Base-by-base conservation (phyloP, 2,797 vertebrate genomes). In the Trachurus trachurus region DNA sequence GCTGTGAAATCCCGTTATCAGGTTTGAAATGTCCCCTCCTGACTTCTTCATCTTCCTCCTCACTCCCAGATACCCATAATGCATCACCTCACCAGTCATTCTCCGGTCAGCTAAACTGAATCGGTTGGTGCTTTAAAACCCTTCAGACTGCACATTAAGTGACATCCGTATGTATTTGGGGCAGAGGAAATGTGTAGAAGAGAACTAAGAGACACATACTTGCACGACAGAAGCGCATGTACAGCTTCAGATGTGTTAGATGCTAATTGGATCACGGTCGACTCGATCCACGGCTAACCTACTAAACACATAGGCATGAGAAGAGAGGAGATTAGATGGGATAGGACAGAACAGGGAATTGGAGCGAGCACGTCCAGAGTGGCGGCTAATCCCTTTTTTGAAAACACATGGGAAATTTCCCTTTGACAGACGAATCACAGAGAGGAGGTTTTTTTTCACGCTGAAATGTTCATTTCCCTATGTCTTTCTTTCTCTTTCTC, bases 241-340 rank as follows among this genome's bases (percentile, higher is more conserved):
- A 53, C 42, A 50, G 17, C 44, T 66, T 92, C 89, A 86, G 88
- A 78, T 81, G 85, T 78, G 74, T 83, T 70, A 31, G 84, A 76
- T 78, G 72, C 81, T 93, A 93, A 94, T 93, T 91, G 91, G 73
- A 94, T 94, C 85, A 83, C 80, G 64, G 81, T 87, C 81, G 72
- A 71, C 87, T 80, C 85, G 86, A 93, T 90, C 91, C 86, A 56
- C 58, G 39, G 78, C 82, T 92, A 90, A 93, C 91, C 90, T 67
- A 76, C 81, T 90, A 81, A 89, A 89, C 82, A 77, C 82, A 78
- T n/a, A 53, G 76, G 72, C 86, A 66, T 29, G 80, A 80, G 84
- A 81, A 47, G 73, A 75, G 82, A 75, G 61, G 76, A 84, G 89
- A 93, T 91, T 89, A 91, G 87, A 89, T 37, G 59, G 78, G 88